Base-by-base conservation (phyloP, 1,140 invertebrate species). In the Stegodyphus dumicola region DNA sequence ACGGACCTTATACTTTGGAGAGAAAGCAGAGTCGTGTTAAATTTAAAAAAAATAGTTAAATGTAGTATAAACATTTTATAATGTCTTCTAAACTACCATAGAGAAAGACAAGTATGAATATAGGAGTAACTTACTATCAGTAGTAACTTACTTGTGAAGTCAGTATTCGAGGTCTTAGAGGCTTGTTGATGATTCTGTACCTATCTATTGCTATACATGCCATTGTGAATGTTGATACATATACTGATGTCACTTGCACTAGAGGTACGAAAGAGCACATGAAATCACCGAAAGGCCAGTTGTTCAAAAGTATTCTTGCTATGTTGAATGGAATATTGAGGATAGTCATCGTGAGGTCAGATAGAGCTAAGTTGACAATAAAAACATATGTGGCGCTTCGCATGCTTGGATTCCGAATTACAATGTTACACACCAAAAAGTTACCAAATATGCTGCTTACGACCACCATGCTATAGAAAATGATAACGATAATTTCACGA, bases 291-390 rank as follows among this genome's bases (percentile, higher is more conserved):
- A 92, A 92, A 2, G 90, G 90, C 92, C 92, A 92, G 65, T 91
- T 89, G 13, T 88, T 87, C 51, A 89, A 52, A 11, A 90, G 87
- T 0, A 89, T 87, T 13, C 90, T 87, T 5, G 88, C 88, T 9
- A 90, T 87, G 85, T 89, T 90, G 88, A 96, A 96, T 2, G 96
- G 96, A n/a, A 97, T 93, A 89, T 95, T 96, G 86, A 97, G 94
- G 2, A 96, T 87, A 0, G 95, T 94, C 93, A 97, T 96, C 52
- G 96, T 90, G 18, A 97, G 93, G 89, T 97, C 96, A 33, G 95
- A 95, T 9, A 96, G 91, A 0, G 96, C 95, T 77, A 97, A 90
- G 90, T 97, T 97, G 87, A 94, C 93, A 86, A 97, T 96, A 89
- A 96, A 96, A 89, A 94, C 95, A 89, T 97, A 97, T 3, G 95